phyloP scores from a whole-genome alignment of 2,888 invertebrate genomes.

The Agriopis aurantiaria region DNA sequence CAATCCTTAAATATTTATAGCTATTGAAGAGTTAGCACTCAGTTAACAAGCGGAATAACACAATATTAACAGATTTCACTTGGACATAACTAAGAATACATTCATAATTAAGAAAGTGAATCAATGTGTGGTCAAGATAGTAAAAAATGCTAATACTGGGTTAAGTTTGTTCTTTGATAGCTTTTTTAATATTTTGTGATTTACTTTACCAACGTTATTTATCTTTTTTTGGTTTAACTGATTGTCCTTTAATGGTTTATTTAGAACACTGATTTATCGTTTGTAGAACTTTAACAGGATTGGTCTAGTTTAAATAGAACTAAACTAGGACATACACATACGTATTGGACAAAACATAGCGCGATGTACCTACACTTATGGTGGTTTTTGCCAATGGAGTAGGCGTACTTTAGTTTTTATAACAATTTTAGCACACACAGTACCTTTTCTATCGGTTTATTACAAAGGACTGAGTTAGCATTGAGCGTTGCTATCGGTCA shows the following conservation, averaged over 20 bases:
- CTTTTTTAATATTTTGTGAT: not conserved
- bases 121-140: not conserved
- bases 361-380: not conserved
- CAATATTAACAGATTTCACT: too few relatives aligned
- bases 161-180: not conserved
- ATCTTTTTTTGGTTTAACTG: not conserved
- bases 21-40: too few relatives aligned
- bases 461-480: constrained; percentile 39
- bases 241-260: constrained; percentile 7
- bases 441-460: constrained; percentile 33
- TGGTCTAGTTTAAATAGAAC: constrained; percentile 8
- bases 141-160: not conserved
- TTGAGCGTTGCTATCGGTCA: constrained; percentile 31
- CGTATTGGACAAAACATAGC: not conserved
- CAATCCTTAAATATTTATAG: too few relatives aligned
- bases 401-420: not conserved
- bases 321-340: constrained; percentile 1
- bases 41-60: too few relatives aligned
- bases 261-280: constrained; percentile 6
- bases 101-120: too few relatives aligned
- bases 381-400: not conserved
- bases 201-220: not conserved
- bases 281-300: not conserved
- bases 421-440: not conserved
- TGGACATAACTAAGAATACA: too few relatives aligned